A percentile compares a stretch with the other conserved stretches of the same genome.
phyloP scores from a whole-genome alignment of 2,888 invertebrate species.

The Drosophila lutescens region DNA sequence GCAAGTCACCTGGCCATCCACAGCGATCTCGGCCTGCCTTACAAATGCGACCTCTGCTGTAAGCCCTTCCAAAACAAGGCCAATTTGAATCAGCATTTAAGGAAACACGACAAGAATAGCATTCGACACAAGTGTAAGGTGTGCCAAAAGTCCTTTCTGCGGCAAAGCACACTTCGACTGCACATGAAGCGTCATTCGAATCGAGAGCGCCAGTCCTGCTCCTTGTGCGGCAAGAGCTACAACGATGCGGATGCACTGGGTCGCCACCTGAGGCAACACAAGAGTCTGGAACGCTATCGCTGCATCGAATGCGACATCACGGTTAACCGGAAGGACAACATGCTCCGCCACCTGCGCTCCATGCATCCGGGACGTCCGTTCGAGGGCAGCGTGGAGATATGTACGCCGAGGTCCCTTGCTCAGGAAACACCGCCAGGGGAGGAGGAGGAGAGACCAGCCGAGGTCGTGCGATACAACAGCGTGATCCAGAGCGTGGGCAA shows the following conservation, averaged over 20 bases:
- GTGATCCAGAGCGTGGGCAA: constrained; percentile 83
- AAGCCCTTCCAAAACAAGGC: constrained; percentile 87
- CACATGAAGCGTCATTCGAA: constrained; percentile 86
- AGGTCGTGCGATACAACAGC: constrained; percentile 67
- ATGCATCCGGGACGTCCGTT: constrained; percentile 87
- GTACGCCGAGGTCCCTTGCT: constrained; percentile 15
- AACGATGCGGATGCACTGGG: constrained; percentile 88
- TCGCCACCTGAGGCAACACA: constrained; percentile 86
- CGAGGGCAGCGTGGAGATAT: constrained; percentile 59
- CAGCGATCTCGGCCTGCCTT: constrained; percentile 88
- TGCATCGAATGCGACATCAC: constrained; percentile 89
- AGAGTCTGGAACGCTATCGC: constrained; percentile 85
- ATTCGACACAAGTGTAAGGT: constrained; percentile 85
- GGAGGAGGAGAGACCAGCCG: constrained; percentile 41
- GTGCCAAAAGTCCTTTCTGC: constrained; percentile 87
- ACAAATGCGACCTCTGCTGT: constrained; percentile 85
- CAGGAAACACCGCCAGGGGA: not conserved
- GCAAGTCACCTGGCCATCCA: constrained; percentile 88
- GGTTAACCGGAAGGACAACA: constrained; percentile 91
- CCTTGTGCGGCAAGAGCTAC: constrained; percentile 88
- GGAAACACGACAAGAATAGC: constrained; percentile 79
- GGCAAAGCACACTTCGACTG: constrained; percentile 86
- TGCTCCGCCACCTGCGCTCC: constrained; percentile 90
- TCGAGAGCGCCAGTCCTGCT: constrained; percentile 87
- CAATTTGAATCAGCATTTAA: constrained; percentile 88